A percentile compares a stretch with the other conserved stretches of the same genome.
Conservation (phyloP, 2,113 vertebrate genomes). For the Vulpes vulpes region DNA sequence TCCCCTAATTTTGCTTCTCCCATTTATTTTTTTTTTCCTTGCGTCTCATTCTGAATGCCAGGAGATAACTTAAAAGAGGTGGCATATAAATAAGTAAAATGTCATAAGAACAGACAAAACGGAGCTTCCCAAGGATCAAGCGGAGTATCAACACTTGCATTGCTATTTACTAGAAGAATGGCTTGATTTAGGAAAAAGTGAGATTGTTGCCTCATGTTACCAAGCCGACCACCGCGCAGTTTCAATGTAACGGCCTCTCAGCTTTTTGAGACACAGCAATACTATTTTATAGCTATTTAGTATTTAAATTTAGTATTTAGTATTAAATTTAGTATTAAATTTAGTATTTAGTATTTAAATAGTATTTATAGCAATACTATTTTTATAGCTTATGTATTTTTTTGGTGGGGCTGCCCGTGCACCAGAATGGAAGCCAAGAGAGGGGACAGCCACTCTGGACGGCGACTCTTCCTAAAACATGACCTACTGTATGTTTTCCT, state of each 20-base stretch:
- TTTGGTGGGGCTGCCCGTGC: neutral
- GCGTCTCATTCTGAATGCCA: neutral
- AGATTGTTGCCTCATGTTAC: neutral
- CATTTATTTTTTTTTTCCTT: neutral
- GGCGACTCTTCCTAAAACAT: neutral
- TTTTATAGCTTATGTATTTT: neutral
- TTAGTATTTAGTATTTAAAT: too few species aligned
- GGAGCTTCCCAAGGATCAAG: neutral
- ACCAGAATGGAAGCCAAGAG: neutral
- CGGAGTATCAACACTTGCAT: neutral
- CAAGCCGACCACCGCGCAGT: neutral
- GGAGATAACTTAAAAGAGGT: neutral
- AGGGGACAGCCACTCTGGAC: neutral
- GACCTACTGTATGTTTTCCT: neutral
- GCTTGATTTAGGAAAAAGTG: neutral
- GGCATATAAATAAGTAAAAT: neutral
- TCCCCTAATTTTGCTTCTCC: neutral
- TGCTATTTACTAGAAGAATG: conserved; percentile 1
- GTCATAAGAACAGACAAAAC: neutral
- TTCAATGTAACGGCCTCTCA: neutral
- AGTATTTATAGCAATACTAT: neutral
- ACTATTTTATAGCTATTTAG: neutral
- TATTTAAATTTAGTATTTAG: too few species aligned
- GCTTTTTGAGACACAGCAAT: neutral
- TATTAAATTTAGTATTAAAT: too few species aligned